Conservation (phyloP, 2,797 vertebrate genomes). For the Ptychadena robeensis region DNA sequence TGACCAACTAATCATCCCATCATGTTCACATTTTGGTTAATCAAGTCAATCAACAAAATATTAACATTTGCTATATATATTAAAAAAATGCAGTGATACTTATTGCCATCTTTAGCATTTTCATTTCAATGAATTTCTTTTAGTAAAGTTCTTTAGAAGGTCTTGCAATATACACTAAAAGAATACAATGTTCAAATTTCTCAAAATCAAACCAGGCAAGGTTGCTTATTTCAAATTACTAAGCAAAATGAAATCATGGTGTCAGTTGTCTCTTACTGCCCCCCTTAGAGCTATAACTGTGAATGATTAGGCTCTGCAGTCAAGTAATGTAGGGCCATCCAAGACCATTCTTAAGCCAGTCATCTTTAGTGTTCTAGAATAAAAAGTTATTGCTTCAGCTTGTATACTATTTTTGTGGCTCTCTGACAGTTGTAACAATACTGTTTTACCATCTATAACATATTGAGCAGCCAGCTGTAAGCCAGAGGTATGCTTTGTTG, state of each 20-base stretch:
- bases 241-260: neutral
- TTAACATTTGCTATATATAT: too few relatives aligned
- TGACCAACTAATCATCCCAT: too few relatives aligned
- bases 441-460: neutral
- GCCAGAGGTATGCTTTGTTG: neutral
- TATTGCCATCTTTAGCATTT: too few relatives aligned
- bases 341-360: neutral
- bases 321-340: neutral
- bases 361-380: neutral
- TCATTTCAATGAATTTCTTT: too few relatives aligned
- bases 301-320: neutral
- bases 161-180: too few relatives aligned
- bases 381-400: neutral
- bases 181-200: neutral
- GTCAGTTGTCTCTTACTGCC: neutral
- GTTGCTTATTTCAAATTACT: neutral
- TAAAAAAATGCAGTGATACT: too few relatives aligned
- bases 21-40: too few relatives aligned
- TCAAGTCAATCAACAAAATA: too few relatives aligned
- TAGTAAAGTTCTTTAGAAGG: too few relatives aligned
- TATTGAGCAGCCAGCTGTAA: neutral
- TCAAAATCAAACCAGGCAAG: neutral
- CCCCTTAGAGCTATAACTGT: neutral
- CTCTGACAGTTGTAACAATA: neutral
- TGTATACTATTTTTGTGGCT: neutral